phyloP scores from a whole-genome alignment of 2,797 vertebrate genomes.

The Crocidura indochinensis region DNA sequence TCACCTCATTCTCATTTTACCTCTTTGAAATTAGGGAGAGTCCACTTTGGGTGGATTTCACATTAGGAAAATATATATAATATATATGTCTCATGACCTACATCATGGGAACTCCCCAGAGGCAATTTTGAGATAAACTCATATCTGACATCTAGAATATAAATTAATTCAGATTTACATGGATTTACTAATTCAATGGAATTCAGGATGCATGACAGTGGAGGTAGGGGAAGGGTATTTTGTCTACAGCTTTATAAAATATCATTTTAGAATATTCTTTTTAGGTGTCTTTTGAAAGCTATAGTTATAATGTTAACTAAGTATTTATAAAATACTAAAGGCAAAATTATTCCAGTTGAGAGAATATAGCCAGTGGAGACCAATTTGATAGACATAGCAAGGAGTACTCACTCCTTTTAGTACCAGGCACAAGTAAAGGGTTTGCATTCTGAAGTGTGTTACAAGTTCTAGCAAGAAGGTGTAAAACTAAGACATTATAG shows the following conservation, averaged over 20 bases:
- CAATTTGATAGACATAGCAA: background rate
- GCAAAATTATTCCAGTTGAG: background rate
- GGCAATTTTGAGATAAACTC: slow-evolving; percentile 7
- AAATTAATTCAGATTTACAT: background rate
- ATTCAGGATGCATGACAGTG: background rate
- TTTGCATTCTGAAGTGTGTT: background rate
- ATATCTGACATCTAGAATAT: background rate
- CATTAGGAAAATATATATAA: background rate
- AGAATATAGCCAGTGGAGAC: background rate
- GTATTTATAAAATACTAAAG: slow-evolving; percentile 25
- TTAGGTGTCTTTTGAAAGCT: background rate
- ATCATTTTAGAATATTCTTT: slow-evolving; percentile 14
- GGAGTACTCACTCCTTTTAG: background rate
- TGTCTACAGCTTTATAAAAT: background rate
- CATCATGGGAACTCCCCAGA: background rate
- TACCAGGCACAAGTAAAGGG: background rate
- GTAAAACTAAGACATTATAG: background rate
- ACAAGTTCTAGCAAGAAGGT: background rate
- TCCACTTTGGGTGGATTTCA: slow-evolving; percentile 47
- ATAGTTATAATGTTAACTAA: background rate
- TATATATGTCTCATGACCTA: background rate
- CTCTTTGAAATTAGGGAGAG: slow-evolving; percentile 27
- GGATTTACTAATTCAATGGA: background rate
- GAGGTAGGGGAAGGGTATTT: too few relatives aligned
- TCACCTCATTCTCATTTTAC: background rate